These are phyloP conservation scores for Mactromeris polynyma DNA, from an alignment of 2,888 invertebrate genomes.

Conservation along the genomic window DNA sequence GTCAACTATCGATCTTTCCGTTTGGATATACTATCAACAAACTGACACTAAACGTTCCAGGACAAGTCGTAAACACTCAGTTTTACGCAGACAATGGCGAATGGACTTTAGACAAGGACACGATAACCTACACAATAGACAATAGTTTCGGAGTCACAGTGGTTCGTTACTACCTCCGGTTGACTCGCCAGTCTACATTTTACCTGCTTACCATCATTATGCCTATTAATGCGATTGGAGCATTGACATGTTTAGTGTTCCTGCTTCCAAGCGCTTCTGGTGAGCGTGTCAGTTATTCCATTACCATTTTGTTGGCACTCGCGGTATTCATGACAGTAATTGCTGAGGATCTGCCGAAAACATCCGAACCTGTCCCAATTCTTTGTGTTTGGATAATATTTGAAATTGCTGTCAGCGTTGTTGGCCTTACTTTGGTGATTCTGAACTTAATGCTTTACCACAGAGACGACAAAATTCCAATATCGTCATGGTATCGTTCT, in stretches of 20 bases:
- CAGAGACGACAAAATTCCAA: constrained; percentile 5
- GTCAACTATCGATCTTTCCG: constrained; percentile 33
- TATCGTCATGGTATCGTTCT: neutral
- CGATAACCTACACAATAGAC: neutral
- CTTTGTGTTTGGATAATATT: constrained; percentile 16
- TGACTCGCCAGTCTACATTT: constrained; percentile 8
- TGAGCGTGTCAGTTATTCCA: constrained; percentile 26
- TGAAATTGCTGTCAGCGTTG: neutral
- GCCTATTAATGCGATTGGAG: constrained; percentile 17
- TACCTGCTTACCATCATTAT: constrained; percentile 22
- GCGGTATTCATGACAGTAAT: constrained; percentile 30
- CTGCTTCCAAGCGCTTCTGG: constrained; percentile 27
- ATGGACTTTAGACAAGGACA: constrained; percentile 19
- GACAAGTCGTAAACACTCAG: neutral
- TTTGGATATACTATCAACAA: constrained; percentile 12
- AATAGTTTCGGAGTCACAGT: neutral
- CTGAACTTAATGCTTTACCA: constrained; percentile 7
- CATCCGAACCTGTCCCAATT: constrained; percentile 5
- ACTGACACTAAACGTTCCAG: neutral
- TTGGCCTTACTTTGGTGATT: neutral
- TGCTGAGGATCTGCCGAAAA: constrained; percentile 24
- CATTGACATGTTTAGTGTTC: constrained; percentile 24
- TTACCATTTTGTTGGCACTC: constrained; percentile 25
- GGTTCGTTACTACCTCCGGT: neutral
- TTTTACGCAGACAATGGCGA: constrained; percentile 15